Evolutionary conservation across 2,113 vertebrate species (phyloP).

Genomic region (Phylloscopus trochilus): DNA sequence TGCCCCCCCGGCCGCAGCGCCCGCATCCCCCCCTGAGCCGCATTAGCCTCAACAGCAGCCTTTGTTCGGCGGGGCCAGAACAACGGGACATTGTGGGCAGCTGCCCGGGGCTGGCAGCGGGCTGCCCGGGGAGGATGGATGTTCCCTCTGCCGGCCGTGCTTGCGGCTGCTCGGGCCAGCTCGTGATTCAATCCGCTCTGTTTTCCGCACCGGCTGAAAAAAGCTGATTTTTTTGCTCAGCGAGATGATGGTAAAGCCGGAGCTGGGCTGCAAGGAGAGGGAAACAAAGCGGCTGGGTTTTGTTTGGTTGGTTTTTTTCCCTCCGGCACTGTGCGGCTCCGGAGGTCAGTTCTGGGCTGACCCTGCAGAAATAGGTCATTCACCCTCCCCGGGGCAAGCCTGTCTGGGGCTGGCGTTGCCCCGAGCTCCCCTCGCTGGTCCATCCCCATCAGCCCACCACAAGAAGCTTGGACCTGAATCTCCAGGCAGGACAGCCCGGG

Average conservation of each 20-base stretch:
- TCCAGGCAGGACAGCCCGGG: neutral
- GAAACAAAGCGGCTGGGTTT: neutral
- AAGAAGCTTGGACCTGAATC: accelerated
- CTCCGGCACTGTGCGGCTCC: accelerated
- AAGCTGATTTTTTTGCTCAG: neutral
- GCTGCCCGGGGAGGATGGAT: neutral
- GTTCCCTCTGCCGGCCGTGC: neutral
- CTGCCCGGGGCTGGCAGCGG: neutral
- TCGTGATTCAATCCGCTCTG: neutral
- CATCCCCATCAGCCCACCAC: neutral
- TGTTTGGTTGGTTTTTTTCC: neutral
- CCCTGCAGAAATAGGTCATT: neutral
- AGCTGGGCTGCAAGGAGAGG: accelerated
- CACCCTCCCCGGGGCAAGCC: accelerated
- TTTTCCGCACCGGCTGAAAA: neutral
- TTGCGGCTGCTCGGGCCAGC: neutral
- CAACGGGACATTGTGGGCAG: constrained; percentile 51
- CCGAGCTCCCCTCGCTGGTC: accelerated
- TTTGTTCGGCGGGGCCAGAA: neutral
- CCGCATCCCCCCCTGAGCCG: neutral
- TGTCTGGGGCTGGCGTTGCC: accelerated
- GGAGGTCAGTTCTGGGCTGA: neutral
- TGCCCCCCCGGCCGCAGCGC: neutral
- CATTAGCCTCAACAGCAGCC: neutral
- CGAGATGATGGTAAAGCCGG: neutral